Conservation (phyloP, 2,797 vertebrate genomes). For the Bryconaethiops microstoma region DNA sequence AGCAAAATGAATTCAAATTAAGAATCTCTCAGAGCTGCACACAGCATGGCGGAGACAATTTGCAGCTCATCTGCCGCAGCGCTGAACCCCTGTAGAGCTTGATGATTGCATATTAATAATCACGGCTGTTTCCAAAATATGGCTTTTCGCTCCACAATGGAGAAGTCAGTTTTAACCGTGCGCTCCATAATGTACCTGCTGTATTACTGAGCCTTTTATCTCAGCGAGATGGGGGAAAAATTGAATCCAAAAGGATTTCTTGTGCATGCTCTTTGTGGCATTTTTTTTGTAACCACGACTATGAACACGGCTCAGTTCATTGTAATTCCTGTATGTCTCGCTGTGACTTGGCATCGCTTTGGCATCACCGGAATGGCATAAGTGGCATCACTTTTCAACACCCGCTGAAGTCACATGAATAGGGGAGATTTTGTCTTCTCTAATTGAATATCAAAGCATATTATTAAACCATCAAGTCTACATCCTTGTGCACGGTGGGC, state of each 20-base stretch:
- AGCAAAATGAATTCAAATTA: background rate
- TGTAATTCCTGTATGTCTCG: background rate
- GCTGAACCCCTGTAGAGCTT: conserved; percentile 2
- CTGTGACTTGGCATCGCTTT: conserved; percentile 5
- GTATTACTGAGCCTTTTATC: background rate
- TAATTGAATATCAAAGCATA: conserved; percentile 42
- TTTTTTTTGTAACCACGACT: conserved; percentile 2
- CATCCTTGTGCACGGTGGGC: conserved; percentile 27
- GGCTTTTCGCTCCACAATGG: background rate
- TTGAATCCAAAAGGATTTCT: background rate
- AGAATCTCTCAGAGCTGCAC: background rate
- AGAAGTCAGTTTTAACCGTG: background rate
- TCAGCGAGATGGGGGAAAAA: background rate
- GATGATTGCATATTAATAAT: background rate
- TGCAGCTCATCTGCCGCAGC: background rate
- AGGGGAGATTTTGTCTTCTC: conserved; percentile 37
- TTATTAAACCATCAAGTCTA: conserved; percentile 24
- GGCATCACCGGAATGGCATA: conserved; percentile 13
- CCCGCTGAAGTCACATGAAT: conserved; percentile 32
- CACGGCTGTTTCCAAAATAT: background rate
- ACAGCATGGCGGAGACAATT: background rate
- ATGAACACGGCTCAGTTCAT: conserved; percentile 16
- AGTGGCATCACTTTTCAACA: conserved; percentile 25
- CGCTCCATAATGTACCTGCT: background rate
- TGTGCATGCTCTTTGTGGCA: conserved; percentile 15